Evolutionary conservation across 2,113 vertebrate genomes (phyloP).

Genomic region (Thunnus maccoyii): DNA sequence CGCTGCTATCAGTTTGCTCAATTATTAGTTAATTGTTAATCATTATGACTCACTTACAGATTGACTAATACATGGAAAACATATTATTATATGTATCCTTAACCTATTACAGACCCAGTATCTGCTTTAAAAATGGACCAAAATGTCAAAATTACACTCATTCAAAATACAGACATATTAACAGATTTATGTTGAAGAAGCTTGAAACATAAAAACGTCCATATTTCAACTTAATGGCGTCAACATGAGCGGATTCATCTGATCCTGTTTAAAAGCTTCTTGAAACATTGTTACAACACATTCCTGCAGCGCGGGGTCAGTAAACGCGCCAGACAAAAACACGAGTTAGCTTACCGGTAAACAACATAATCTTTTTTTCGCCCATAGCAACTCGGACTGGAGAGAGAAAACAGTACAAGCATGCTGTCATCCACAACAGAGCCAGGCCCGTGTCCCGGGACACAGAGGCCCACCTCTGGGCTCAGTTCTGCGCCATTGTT

Average conservation of each 20-base stretch:
- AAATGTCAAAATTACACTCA: no score
- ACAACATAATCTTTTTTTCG: conserved; percentile 1
- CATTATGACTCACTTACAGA: neutral
- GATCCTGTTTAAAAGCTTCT: neutral
- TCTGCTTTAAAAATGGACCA: no score
- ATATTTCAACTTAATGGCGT: neutral
- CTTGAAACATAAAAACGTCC: neutral
- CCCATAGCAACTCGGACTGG: conserved; percentile 1
- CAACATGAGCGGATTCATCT: neutral
- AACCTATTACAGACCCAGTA: no score
- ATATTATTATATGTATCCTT: neutral
- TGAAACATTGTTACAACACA: neutral
- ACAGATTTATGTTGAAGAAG: no score
- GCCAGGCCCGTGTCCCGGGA: conserved; percentile 51
- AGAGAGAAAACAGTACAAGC: conserved; percentile 52
- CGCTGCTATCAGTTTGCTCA: neutral
- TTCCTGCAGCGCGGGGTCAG: conserved; percentile 16
- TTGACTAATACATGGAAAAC: neutral
- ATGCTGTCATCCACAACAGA: conserved; percentile 65
- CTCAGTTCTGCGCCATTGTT: conserved; percentile 48
- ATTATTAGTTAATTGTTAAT: no score
- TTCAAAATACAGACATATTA: no score
- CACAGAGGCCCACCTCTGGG: conserved; percentile 63
- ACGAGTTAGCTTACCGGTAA: conserved; percentile 41
- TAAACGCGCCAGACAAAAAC: conserved; percentile 16